phyloP scores from a whole-genome alignment of 2,113 vertebrate species.

The Megaceryle maxima region DNA sequence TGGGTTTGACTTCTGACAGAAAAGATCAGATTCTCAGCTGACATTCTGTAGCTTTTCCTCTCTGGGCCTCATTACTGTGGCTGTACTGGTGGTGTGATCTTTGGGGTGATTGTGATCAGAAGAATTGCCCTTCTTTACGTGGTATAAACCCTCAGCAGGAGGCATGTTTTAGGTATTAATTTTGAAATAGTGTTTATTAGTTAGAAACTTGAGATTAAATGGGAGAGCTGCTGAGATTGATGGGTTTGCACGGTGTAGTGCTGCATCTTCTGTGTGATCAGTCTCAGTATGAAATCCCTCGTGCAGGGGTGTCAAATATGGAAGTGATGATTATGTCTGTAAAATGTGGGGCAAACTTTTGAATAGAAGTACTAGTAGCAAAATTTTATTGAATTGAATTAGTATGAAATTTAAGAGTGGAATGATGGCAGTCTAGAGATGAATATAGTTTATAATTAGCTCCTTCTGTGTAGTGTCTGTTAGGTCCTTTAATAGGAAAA shows the following conservation, averaged over 20 bases:
- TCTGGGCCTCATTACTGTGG: background rate
- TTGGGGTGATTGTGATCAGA: background rate
- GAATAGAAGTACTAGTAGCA: background rate
- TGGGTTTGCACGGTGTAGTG: background rate
- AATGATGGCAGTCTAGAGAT: background rate
- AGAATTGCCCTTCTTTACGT: background rate
- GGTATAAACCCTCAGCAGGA: background rate
- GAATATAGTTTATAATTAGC: background rate
- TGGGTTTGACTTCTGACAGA: background rate
- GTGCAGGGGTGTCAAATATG: background rate
- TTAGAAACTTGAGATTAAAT: background rate
- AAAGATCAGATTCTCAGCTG: background rate
- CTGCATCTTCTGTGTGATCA: background rate
- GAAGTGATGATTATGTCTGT: background rate
- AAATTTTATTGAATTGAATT: background rate
- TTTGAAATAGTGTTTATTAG: background rate
- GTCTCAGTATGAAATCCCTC: background rate
- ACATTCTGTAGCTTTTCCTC: background rate
- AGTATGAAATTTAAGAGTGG: background rate
- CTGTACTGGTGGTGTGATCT: background rate
- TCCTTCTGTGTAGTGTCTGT: background rate
- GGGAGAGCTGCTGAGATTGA: background rate
- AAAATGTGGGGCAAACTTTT: background rate
- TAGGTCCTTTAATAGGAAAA: background rate
- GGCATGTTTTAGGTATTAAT: background rate